phyloP scores from a whole-genome alignment of 2,113 vertebrate species.

The Pipa parva region DNA sequence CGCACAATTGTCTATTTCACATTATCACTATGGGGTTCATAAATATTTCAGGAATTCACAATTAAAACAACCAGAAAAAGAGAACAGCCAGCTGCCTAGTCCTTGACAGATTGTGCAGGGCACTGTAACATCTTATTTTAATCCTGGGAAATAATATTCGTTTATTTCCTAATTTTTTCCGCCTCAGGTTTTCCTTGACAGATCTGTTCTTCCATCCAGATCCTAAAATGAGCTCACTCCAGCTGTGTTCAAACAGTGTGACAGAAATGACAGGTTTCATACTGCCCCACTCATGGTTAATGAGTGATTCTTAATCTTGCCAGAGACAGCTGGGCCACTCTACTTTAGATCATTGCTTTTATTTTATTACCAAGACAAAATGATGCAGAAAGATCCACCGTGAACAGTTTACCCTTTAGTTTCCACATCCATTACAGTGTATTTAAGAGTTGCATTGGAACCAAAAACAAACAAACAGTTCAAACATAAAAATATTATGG shows the following conservation, averaged over 20 bases:
- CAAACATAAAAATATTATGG: too few species aligned
- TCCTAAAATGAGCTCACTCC: constrained; percentile 37
- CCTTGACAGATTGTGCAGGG: not conserved
- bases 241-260: constrained; percentile 40
- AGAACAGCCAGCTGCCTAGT: constrained; percentile 4
- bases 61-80: not conserved
- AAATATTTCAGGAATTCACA: not conserved
- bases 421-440: not conserved
- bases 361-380: constrained; percentile 20
- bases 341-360: constrained; percentile 10
- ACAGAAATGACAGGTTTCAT: constrained; percentile 32
- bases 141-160: constrained; percentile 20
- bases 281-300: constrained; percentile 29
- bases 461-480: too few species aligned
- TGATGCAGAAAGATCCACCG: not conserved
- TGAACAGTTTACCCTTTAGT: not conserved
- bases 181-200: constrained; percentile 3
- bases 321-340: constrained; percentile 30
- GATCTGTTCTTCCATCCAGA: constrained; percentile 19
- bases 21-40: not conserved
- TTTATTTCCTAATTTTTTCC: constrained; percentile 25
- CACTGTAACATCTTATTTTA: constrained; percentile 4
- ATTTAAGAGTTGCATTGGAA: too few species aligned
- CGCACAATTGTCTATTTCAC: not conserved
- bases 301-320: constrained; percentile 30